Conservation (phyloP, 2,888 invertebrate species). For the Netelia melanura region DNA sequence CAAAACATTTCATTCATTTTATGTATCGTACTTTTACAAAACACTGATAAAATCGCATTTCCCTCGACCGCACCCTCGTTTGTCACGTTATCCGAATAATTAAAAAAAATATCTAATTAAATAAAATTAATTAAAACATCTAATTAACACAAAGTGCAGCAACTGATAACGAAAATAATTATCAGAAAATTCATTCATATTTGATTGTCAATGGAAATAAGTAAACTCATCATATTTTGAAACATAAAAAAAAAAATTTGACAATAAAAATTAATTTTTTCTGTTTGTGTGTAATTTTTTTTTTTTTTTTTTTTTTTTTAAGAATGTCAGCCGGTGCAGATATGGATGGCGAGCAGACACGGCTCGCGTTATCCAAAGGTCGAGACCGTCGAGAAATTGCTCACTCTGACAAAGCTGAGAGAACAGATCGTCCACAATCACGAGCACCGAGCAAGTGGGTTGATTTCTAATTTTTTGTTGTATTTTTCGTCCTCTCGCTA, state of each 20-base stretch:
- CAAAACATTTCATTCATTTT: neutral
- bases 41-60: too few species aligned
- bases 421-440: slow-evolving; percentile 89
- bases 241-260: neutral
- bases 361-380: slow-evolving; percentile 89
- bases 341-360: slow-evolving; percentile 90
- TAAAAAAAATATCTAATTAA: too few species aligned
- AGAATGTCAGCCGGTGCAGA: slow-evolving; percentile 90
- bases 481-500: neutral
- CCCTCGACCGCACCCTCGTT: too few species aligned
- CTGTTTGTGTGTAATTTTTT: neutral
- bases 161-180: too few species aligned
- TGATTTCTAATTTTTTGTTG: neutral
- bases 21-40: too few species aligned
- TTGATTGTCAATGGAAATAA: too few species aligned
- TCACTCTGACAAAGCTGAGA: slow-evolving; percentile 87
- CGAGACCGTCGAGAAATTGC: slow-evolving; percentile 86
- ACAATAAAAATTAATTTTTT: neutral
- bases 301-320: neutral
- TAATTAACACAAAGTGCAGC: too few species aligned
- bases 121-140: too few species aligned
- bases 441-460: slow-evolving; percentile 86
- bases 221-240: too few species aligned
- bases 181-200: too few species aligned
- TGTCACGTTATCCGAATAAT: too few species aligned